A percentile compares a stretch with the other conserved stretches of the same genome.
These are phyloP conservation scores for Gallinago paraguaiae DNA, from an alignment of 2,113 vertebrate species.

Conservation along the genomic window DNA sequence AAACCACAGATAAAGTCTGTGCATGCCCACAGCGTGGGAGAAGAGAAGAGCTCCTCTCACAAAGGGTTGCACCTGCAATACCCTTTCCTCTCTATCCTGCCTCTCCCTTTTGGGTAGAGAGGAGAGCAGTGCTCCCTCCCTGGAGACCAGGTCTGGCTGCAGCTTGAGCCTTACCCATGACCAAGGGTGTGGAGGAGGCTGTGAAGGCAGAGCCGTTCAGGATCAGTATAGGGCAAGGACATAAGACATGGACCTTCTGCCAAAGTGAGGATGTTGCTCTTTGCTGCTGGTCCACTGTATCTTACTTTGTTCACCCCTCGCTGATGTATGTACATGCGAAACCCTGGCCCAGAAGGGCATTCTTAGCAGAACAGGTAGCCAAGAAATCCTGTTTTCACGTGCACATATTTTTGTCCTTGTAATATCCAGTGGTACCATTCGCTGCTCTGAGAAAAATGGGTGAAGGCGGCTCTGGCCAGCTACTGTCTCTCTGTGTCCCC, in stretches of 20 bases:
- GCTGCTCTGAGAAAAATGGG: background rate
- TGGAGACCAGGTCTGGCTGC: background rate
- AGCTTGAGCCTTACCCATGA: background rate
- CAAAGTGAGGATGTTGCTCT: background rate
- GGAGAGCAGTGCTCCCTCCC: background rate
- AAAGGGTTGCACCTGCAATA: background rate
- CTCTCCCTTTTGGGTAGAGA: background rate
- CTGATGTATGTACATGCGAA: background rate
- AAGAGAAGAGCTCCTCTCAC: background rate
- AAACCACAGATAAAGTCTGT: background rate
- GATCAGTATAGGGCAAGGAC: background rate
- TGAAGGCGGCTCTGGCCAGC: background rate
- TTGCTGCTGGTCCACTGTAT: background rate
- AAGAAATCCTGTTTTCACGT: background rate
- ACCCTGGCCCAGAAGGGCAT: background rate
- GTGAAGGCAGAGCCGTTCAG: background rate
- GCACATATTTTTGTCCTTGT: background rate
- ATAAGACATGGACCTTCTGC: background rate
- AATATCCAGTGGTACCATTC: background rate
- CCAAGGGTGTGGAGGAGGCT: background rate
- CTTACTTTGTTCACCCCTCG: background rate
- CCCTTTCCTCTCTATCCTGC: background rate
- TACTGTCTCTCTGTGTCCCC: background rate
- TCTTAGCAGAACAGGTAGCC: background rate
- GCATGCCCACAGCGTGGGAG: background rate